Percentiles rank a stretch among this genome's conserved stretches.
Evolutionary conservation across 2,113 vertebrate species (phyloP).

Genomic region (Onychostoma macrolepis): DNA sequence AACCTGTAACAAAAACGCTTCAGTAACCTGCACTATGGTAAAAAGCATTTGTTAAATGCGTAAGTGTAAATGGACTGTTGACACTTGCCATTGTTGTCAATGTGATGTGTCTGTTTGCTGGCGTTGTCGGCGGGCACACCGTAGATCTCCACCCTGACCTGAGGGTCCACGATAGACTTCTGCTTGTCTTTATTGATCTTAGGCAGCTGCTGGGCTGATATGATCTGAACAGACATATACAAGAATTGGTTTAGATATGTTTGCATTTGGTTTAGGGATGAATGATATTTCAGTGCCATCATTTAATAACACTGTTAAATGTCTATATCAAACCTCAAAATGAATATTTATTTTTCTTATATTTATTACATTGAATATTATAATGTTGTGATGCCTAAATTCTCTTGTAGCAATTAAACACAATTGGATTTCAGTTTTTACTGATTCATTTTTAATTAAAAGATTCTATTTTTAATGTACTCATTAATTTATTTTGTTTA

Average conservation of each 20-base stretch:
- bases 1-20: slow-evolving; percentile 75
- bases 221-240: slow-evolving; percentile 76
- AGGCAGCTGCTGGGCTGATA: slow-evolving; percentile 94
- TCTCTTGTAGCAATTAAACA: no score
- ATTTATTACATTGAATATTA: no score
- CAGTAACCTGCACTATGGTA: not conserved
- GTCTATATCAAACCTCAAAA: not conserved
- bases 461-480: not conserved
- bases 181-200: slow-evolving; percentile 88
- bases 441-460: no score
- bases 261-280: not conserved
- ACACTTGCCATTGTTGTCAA: slow-evolving; percentile 87
- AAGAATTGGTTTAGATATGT: not conserved
- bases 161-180: slow-evolving; percentile 91
- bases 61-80: not conserved
- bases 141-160: slow-evolving; percentile 83
- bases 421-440: no score
- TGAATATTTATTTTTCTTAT: no score
- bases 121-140: slow-evolving; percentile 81
- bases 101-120: slow-evolving; percentile 80
- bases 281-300: not conserved
- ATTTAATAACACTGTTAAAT: not conserved
- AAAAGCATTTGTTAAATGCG: not conserved
- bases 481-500: not conserved
- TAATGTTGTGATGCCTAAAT: not conserved